Evolutionary conservation across 2,797 vertebrate species (phyloP), one percentile per base, ranked within the genome.

Genomic region (Danio albolineatus): DNA sequence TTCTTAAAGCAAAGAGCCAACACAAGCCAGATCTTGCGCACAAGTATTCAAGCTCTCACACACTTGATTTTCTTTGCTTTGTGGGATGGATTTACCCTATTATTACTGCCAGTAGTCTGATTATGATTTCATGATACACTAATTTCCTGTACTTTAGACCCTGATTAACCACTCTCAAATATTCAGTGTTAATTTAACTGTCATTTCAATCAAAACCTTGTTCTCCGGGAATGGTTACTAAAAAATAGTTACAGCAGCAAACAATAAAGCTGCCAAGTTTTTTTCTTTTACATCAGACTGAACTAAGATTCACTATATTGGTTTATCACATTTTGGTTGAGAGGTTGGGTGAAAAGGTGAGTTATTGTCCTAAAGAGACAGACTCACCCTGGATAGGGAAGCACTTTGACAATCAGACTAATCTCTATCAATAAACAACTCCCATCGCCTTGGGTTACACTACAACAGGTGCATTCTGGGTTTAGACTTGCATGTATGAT

Each of bases 21-120:
- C 76, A 79, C 94, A 94, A 90, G 94, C 91, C 89, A 89, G 87
- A 85, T 93, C 94, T 91, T 95, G 94, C 87, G 85, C 57, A 80
- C 65, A 78, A 87, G 89, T 87, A 88, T 91, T 91, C 90, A 90
- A 88, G 76, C 84, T 83, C 87, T 91, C 87, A 83, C 86, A 89
- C 83, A 84, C 86, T 85, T 83, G 85, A 87, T 87, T 85, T 88
- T 84, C 82, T 84, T 62, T 81, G 57, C 80, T 85, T 87, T 90
- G 88, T 89, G 82, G 73, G 46, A 19, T 49, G 41, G 71, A 88
- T 80, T 86, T 85, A 81, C 85, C 72, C 77, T 64, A 82, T 85
- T 87, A 86, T 84, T 79, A 64, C 62, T 85, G 86, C 83, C 85
- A 88, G 87, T 60, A 72, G 76, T 86, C 39, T 87, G 59, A 79